Evolutionary conservation across 2,888 invertebrate species (phyloP), one percentile per base, ranked within the genome.

Genomic region (Hypercompe scribonia): DNA sequence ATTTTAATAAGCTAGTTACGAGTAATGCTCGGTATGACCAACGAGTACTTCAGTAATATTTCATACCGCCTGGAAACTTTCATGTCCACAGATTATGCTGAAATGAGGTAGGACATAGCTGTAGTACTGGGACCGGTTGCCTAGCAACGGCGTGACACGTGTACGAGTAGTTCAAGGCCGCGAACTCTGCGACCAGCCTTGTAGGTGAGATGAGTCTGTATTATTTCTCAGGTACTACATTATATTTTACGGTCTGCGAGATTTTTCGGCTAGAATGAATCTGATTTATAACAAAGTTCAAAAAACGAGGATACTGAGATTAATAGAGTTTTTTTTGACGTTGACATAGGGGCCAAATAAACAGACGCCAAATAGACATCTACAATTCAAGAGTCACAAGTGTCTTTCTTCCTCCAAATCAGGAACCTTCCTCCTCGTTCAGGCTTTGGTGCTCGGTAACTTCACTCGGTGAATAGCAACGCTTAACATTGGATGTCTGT

Each of bases 131-230:
- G 69, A 79, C 69, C 76, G 74, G 86, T 78, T 79, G 80, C 80
- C 73, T 75, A 72, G 76, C 76, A 77, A 81, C 86, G 68, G 74
- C 61, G 61, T 39, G 70, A 77, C 84, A 77, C 79, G 84, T 84
- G 81, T 84, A 73, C 11, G 36, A 33, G 28, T 50, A 65, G 72
- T 70, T 78, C 79, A 82, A 81, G 83, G 83, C 63, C 64, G 18
- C 63, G 85, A 11, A 46, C 79, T 78, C 77, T 58, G 42, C n/a
- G 28, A 33, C 24, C 8, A 70, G 70, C 46, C 74, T 71, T 74
- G 64, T 71, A 46, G 13, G 24, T 31, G 15, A 61, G 61, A 61
- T 69, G 39, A 61, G 68, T 68, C 68, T 69, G 54, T 65, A 64
- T 42, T 42, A 36, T 54, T 46, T 65, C 50, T 46, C 36, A 73